Conservation (phyloP, 2,113 vertebrate genomes). For the Cyphomyrus plagiostoma region DNA sequence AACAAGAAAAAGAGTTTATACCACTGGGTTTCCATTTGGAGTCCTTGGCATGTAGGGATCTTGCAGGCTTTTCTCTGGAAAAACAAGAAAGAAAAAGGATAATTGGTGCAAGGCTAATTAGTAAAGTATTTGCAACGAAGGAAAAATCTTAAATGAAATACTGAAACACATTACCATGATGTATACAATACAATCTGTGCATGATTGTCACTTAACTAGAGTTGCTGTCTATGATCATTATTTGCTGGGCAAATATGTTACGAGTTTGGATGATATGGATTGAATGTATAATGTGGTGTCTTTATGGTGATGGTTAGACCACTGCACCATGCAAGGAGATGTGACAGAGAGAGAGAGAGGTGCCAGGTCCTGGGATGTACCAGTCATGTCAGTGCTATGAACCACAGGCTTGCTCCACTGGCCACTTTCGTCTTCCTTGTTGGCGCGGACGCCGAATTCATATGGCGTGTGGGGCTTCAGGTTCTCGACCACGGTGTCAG, state of each 20-base stretch:
- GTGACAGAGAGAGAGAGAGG: not conserved
- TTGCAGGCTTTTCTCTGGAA: slow-evolving; percentile 49
- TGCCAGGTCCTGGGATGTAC: slow-evolving; percentile 52
- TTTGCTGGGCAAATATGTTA: not conserved
- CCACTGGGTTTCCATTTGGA: slow-evolving; percentile 35
- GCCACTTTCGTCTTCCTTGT: slow-evolving; percentile 64
- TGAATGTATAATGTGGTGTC: not conserved
- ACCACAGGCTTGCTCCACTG: slow-evolving; percentile 79
- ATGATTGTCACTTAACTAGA: not conserved
- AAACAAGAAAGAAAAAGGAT: slow-evolving; percentile 1
- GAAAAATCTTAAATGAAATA: not conserved
- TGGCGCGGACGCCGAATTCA: slow-evolving; percentile 85
- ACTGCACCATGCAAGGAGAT: not conserved
- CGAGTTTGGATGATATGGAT: not conserved
- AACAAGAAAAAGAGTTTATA: slow-evolving; percentile 25
- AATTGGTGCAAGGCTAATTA: not conserved
- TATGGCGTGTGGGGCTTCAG: slow-evolving; percentile 84
- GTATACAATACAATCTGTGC: not conserved
- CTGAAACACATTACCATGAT: not conserved
- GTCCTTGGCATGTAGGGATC: slow-evolving; percentile 40
- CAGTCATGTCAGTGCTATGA: slow-evolving; percentile 71
- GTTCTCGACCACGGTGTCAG: slow-evolving; percentile 83
- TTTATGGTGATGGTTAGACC: not conserved
- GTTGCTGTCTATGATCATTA: not conserved
- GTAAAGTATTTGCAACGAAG: not conserved